Evolutionary conservation across 2,797 vertebrate species (phyloP).

Genomic region (Rhinoraja longicauda): DNA sequence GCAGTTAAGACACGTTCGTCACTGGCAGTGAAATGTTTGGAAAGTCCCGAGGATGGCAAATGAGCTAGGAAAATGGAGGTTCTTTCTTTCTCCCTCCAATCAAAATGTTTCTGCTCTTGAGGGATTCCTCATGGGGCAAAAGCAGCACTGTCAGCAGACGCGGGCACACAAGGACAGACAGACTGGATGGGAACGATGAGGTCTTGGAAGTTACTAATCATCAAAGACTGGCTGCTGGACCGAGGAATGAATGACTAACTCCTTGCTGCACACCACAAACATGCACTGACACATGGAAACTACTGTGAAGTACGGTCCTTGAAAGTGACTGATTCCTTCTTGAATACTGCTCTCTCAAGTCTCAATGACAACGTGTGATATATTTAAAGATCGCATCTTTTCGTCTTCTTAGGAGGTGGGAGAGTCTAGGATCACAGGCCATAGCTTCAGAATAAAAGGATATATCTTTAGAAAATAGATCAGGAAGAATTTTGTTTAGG

Average conservation of each 20-base stretch:
- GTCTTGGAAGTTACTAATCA: not conserved
- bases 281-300: not conserved
- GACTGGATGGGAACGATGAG: not conserved
- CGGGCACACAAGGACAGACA: not conserved
- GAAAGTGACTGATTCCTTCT: not conserved
- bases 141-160: not conserved
- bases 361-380: not conserved
- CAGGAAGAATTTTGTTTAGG: too few relatives aligned
- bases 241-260: not conserved
- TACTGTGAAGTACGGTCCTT: not conserved
- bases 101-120: not conserved
- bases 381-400: not conserved
- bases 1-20: not conserved
- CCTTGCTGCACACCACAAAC: not conserved
- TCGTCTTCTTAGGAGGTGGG: not conserved
- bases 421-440: too few relatives aligned
- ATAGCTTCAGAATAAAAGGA: too few relatives aligned
- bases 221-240: not conserved
- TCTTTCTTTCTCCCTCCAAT: not conserved
- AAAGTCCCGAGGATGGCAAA: not conserved
- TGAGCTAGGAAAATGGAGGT: not conserved
- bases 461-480: too few relatives aligned
- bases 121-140: not conserved
- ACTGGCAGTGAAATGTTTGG: not conserved
- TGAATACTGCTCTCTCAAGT: not conserved